Evolutionary conservation across 2,888 invertebrate genomes (phyloP), one percentile per base, ranked within the genome.

Genomic region (Drosophila prostipennis): DNA sequence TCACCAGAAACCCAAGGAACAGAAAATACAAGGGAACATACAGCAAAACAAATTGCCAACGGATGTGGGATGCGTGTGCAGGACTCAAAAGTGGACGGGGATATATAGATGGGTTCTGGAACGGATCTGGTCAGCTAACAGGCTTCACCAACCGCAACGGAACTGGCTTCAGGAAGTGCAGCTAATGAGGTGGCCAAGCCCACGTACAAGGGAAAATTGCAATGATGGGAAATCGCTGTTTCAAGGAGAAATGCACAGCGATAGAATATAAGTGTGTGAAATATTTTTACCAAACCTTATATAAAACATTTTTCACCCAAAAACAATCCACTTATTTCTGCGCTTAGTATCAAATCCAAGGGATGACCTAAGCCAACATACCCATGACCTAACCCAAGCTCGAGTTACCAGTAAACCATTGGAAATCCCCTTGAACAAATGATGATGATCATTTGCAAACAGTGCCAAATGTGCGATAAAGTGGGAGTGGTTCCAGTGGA

Each of bases 51-150:
- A 58, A 68, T 59, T 74, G 69, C 49, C 37, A 67, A 40, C 65
- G 65, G 65, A 65, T 65, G 65, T 67, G 69, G 57, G 46, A 68
- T 74, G 70, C 54, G 72, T 72, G 72, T 72, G 75, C 54, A 61
- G 73, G 52, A 69, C 70, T 61, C 61, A n/a, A 7, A 43, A 43
- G 59, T 48, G 42, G 55, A 37, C n/a, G 0, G 16, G 19, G 34
- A 43, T 43, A 51, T 37, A 23, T 37, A 23, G 19, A 49, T 39
- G 40, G 7, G n/a, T 19, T 34, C 10, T 34, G 49, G 45, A 40
- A 16, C 54, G 68, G 43, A 48, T 54, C 63, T 63, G 74, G 60
- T 55, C 48, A 72, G 72, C 72, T 73, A 73, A 61, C 69, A 39
- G 69, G 51, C 60, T 69, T 52, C 60, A 42, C 45, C 68, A 63